A percentile compares a stretch with the other conserved stretches of the same genome.
phyloP scores from a whole-genome alignment of 2,888 invertebrate species.

The Seira musarum region DNA sequence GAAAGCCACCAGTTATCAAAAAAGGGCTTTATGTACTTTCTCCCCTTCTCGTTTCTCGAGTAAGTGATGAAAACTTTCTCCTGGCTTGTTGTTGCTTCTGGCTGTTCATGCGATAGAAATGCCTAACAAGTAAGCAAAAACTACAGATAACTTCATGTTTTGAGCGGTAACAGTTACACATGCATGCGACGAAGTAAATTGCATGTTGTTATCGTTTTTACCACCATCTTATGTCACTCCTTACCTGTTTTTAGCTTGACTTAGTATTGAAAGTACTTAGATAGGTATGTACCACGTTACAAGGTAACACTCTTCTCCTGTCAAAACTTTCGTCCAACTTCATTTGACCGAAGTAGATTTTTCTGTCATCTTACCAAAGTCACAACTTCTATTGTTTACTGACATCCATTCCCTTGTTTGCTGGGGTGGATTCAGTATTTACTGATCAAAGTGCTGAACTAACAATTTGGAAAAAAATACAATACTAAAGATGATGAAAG shows the following conservation, averaged over 20 bases:
- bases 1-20: conserved; percentile 13
- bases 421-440: neutral
- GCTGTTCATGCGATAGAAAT: neutral
- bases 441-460: neutral
- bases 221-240: neutral
- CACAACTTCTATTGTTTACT: neutral
- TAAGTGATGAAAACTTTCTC: conserved; percentile 9
- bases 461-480: neutral
- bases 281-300: neutral
- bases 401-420: neutral
- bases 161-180: neutral
- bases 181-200: neutral
- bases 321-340: neutral
- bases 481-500: neutral
- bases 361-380: neutral
- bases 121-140: neutral
- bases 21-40: conserved; percentile 9
- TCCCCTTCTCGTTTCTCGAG: neutral
- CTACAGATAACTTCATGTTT: neutral
- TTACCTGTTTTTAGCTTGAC: neutral
- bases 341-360: neutral
- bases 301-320: neutral
- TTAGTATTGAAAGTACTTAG: neutral
- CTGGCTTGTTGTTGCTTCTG: neutral
- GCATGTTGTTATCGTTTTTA: neutral